A percentile compares a stretch with the other conserved stretches of the same genome.
Evolutionary conservation across 2,888 invertebrate genomes (phyloP).

Genomic region (Hipparchia sbordonii): DNA sequence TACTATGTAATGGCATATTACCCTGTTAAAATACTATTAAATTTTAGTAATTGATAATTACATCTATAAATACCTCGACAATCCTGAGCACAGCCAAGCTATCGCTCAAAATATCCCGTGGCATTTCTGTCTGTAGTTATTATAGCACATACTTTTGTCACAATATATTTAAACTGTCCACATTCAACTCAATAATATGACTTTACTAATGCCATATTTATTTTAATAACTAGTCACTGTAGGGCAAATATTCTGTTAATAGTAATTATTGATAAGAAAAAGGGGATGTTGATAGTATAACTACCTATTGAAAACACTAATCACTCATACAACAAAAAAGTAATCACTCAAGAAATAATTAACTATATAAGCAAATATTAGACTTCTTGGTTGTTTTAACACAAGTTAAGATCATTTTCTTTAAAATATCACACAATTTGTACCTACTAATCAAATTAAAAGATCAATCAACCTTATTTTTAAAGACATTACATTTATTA

Average conservation of each 20-base stretch:
- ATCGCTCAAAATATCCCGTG: constrained; percentile 86
- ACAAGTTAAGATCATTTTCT: neutral
- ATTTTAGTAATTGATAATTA: neutral
- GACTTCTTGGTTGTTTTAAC: neutral
- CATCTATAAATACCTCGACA: constrained; percentile 73
- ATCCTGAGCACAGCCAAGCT: constrained; percentile 85
- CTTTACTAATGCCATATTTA: constrained; percentile 9
- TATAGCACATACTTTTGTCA: constrained; percentile 44
- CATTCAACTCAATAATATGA: constrained; percentile 15
- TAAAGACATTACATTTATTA: neutral
- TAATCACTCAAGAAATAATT: constrained; percentile 1
- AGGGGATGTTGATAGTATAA: constrained; percentile 13
- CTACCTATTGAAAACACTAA: neutral
- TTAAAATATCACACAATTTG: neutral
- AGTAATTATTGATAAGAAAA: constrained; percentile 15
- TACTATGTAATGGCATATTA: too few relatives aligned
- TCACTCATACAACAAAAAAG: neutral
- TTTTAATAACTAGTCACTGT: constrained; percentile 2
- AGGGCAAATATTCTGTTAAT: constrained; percentile 13
- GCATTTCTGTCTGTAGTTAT: constrained; percentile 72
- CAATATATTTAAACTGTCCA: constrained; percentile 9
- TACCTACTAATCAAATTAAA: neutral
- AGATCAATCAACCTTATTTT: neutral
- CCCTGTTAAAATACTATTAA: too few relatives aligned
- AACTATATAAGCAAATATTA: constrained; percentile 4